These are phyloP conservation scores for Aix galericulata DNA, from an alignment of 2,113 vertebrate genomes.

Conservation along the genomic window DNA sequence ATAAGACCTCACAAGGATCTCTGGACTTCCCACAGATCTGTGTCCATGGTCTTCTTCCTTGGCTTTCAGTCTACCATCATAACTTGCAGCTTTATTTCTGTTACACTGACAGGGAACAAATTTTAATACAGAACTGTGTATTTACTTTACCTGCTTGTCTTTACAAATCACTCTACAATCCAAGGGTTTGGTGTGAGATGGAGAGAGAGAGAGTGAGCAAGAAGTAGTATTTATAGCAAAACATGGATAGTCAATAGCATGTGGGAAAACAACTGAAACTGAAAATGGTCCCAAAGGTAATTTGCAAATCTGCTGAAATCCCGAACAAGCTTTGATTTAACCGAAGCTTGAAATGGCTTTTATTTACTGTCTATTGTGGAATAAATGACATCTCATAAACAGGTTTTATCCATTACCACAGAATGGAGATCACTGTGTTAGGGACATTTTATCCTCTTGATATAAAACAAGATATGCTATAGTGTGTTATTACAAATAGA, in stretches of 20 bases:
- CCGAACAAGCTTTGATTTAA: constrained; percentile 93
- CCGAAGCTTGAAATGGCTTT: constrained; percentile 92
- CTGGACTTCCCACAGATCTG: neutral
- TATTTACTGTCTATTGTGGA: constrained; percentile 95
- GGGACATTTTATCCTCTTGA: constrained; percentile 88
- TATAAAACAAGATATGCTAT: constrained; percentile 84
- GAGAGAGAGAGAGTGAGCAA: neutral
- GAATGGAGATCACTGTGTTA: constrained; percentile 82
- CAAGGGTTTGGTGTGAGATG: constrained; percentile 22
- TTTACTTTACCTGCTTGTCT: constrained; percentile 59
- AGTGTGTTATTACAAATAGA: constrained; percentile 86
- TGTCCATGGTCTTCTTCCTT: neutral
- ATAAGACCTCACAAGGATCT: neutral
- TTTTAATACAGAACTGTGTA: constrained; percentile 46
- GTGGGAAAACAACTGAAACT: constrained; percentile 76
- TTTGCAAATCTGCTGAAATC: constrained; percentile 96
- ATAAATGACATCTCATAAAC: constrained; percentile 92
- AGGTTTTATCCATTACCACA: constrained; percentile 88
- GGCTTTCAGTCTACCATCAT: neutral
- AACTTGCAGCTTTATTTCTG: neutral
- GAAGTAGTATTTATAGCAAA: constrained; percentile 67
- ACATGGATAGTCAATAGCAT: constrained; percentile 71
- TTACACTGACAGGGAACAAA: constrained; percentile 6
- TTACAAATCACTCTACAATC: constrained; percentile 67
- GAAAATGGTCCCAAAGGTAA: constrained; percentile 88